phyloP scores from a whole-genome alignment of 2,888 invertebrate species.

The Unio delphinus region DNA sequence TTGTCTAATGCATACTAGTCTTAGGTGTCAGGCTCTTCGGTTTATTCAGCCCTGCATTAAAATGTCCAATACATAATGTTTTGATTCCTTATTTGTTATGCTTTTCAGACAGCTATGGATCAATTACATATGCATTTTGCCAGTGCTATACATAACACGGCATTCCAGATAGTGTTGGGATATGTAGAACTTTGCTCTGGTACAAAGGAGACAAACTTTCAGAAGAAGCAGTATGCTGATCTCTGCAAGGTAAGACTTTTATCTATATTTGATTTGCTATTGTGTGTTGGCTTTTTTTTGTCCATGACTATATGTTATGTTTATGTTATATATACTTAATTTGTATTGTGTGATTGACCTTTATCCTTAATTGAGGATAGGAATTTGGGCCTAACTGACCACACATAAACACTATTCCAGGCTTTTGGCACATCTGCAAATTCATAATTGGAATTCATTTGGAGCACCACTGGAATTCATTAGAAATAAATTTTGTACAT shows the following conservation, averaged over 20 bases:
- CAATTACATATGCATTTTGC: slow-evolving; percentile 96
- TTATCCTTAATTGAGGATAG: too few relatives aligned
- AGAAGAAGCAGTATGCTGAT: slow-evolving; percentile 85
- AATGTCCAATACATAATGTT: background rate
- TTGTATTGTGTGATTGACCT: too few relatives aligned
- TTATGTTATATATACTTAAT: too few relatives aligned
- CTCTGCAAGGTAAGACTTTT: slow-evolving; percentile 76
- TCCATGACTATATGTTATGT: too few relatives aligned
- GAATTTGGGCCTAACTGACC: too few relatives aligned
- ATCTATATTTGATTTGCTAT: background rate
- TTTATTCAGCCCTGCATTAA: background rate
- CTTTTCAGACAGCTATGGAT: slow-evolving; percentile 87
- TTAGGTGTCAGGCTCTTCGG: background rate
- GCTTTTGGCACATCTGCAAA: too few relatives aligned
- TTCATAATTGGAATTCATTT: too few relatives aligned
- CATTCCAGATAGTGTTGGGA: slow-evolving; percentile 72
- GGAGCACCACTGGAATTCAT: too few relatives aligned
- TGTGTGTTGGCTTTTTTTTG: too few relatives aligned
- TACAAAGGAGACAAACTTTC: slow-evolving; percentile 63
- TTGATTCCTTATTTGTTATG: background rate
- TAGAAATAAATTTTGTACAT: too few relatives aligned
- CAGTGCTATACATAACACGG: slow-evolving; percentile 83
- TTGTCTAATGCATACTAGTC: background rate
- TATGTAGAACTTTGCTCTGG: slow-evolving; percentile 68
- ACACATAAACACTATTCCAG: too few relatives aligned